A percentile compares a stretch with the other conserved stretches of the same genome.
Conservation (phyloP, 2,888 invertebrate genomes). For the Brachycybe producta region DNA sequence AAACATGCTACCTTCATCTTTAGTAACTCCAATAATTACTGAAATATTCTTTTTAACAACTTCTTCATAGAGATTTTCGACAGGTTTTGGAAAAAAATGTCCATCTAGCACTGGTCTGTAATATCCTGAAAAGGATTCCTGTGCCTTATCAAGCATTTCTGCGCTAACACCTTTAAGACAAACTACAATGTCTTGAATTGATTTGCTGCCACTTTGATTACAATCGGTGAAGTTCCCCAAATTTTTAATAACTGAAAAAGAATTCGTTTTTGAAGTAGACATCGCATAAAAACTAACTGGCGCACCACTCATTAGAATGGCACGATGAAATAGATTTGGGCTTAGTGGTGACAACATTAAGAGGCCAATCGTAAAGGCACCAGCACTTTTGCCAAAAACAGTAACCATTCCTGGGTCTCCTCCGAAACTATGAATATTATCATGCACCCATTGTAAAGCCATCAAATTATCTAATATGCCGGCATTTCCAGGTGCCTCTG, state of each 20-base stretch:
- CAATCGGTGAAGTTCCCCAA: conserved; percentile 2
- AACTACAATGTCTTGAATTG: background rate
- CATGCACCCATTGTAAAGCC: conserved; percentile 80
- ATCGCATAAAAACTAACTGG: background rate
- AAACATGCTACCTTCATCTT: conserved; percentile 5
- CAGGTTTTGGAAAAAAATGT: no score
- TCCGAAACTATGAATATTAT: conserved; percentile 74
- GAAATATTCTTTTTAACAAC: conserved; percentile 4
- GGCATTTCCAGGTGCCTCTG: conserved; percentile 77
- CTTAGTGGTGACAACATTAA: conserved; percentile 62
- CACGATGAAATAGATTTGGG: conserved; percentile 21
- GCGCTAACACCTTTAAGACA: background rate
- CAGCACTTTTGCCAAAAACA: conserved; percentile 90
- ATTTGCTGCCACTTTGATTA: background rate
- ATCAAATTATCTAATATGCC: conserved; percentile 87
- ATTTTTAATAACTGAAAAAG: background rate
- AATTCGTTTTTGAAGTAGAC: background rate
- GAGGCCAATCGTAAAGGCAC: conserved; percentile 78
- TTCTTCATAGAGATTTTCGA: no score
- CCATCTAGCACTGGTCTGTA: no score
- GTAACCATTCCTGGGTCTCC: conserved; percentile 80
- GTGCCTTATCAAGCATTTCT: background rate
- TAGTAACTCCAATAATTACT: conserved; percentile 6
- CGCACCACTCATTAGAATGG: conserved; percentile 2
- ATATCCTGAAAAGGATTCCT: no score